A percentile compares a stretch with the other conserved stretches of the same genome.
Conservation (phyloP, 2,113 vertebrate genomes). For the Lepus americanus region DNA sequence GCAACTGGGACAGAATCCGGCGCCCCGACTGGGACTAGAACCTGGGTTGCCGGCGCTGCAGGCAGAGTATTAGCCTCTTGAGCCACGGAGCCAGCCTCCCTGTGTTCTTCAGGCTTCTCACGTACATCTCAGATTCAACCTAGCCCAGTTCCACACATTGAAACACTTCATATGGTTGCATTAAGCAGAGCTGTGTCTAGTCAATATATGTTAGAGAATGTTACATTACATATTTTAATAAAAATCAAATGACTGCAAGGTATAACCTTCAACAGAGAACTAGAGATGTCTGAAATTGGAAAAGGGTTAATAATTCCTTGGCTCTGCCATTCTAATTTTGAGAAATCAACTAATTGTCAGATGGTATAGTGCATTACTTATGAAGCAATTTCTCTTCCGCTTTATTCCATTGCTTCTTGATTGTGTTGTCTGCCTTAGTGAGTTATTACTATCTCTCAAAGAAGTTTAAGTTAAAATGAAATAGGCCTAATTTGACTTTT, state of each 20-base stretch:
- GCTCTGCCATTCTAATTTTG: not conserved
- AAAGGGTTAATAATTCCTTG: not conserved
- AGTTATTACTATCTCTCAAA: not conserved
- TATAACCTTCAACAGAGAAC: not conserved
- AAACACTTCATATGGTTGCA: not conserved
- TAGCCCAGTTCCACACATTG: not conserved
- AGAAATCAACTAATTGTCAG: not conserved
- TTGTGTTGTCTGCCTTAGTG: not conserved
- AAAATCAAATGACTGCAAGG: not conserved
- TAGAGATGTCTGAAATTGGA: conserved; percentile 30
- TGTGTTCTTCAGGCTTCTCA: no score
- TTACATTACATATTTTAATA: not conserved
- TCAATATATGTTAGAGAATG: not conserved
- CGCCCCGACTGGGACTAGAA: no score
- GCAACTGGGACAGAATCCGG: no score
- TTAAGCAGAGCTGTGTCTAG: not conserved
- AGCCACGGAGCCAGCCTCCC: no score
- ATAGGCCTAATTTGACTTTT: not conserved
- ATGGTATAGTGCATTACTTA: not conserved
- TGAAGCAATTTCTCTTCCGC: not conserved
- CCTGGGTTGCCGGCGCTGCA: no score
- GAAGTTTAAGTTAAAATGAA: not conserved
- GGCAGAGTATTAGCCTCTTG: no score
- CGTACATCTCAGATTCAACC: no score
- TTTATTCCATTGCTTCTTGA: not conserved